Evolutionary conservation across 2,888 invertebrate genomes (phyloP).

Genomic region (Amitus sp.): DNA sequence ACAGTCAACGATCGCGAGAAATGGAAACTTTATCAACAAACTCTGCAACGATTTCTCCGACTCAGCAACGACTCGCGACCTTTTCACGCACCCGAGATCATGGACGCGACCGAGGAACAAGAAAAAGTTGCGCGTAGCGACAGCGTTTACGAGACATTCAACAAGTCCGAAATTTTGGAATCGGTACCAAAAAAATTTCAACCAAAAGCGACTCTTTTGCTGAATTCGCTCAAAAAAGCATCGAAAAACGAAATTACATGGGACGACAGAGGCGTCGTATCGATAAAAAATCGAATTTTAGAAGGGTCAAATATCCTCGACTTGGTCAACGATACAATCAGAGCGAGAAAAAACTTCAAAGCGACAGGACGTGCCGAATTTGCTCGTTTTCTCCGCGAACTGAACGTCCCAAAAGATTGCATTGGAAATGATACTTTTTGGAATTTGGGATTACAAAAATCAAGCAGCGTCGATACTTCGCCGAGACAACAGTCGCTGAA

Average conservation of each 20-base stretch:
- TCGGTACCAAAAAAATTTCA: conserved; percentile 7
- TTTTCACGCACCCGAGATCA: background rate
- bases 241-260: conserved; percentile 9
- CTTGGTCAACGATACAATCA: conserved; percentile 20
- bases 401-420: conserved; percentile 7
- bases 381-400: conserved; percentile 1
- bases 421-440: conserved; percentile 6
- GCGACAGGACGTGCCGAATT: conserved; percentile 8
- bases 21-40: conserved; percentile 24
- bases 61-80: no score
- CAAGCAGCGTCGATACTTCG: background rate
- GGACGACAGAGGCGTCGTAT: conserved; percentile 14
- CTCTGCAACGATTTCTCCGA: conserved; percentile 15
- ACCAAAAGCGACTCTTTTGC: conserved; percentile 5
- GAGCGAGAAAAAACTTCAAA: conserved; percentile 1
- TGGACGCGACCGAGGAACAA: background rate
- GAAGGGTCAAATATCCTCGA: conserved; percentile 14
- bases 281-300: conserved; percentile 1
- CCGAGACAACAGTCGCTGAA: background rate
- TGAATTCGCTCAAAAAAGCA: background rate
- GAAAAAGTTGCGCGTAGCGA: background rate
- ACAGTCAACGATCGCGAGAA: conserved; percentile 21
- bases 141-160: no score
- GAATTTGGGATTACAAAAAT: background rate
- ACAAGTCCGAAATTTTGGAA: no score